Evolutionary conservation across 2,888 invertebrate species (phyloP).

Genomic region (Drosophila colorata): DNA sequence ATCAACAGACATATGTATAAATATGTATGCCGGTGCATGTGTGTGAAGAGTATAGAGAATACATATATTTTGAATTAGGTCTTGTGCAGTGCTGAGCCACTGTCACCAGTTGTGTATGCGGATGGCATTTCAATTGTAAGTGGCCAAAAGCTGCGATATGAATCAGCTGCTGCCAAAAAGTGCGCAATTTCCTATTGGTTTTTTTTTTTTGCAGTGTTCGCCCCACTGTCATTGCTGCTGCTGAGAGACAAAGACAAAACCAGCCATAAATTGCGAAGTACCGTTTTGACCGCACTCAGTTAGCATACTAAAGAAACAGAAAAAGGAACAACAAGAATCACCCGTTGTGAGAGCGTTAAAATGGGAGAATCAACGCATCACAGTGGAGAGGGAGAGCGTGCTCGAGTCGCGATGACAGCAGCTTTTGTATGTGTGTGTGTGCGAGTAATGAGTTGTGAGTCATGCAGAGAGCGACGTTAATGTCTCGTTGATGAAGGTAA

Average conservation of each 20-base stretch:
- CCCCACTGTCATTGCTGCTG: conserved; percentile 16
- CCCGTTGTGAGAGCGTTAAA: conserved; percentile 34
- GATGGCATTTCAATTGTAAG: conserved; percentile 52
- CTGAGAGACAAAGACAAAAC: conserved; percentile 45
- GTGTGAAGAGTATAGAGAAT: not conserved
- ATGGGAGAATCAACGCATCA: conserved; percentile 40
- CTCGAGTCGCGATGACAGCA: conserved; percentile 42
- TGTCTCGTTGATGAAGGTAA: conserved; percentile 66
- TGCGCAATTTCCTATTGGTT: conserved; percentile 61
- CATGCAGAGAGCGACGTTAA: conserved; percentile 61
- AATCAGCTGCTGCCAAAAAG: conserved; percentile 72
- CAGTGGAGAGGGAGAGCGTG: conserved; percentile 22
- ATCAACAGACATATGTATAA: conserved; percentile 2
- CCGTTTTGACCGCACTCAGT: conserved; percentile 68
- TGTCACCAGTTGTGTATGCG: conserved; percentile 55
- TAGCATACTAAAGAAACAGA: conserved; percentile 56
- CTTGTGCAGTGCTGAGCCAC: conserved; percentile 24
- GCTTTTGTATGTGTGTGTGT: conserved; percentile 13
- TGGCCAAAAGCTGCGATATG: conserved; percentile 65
- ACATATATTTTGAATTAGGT: conserved; percentile 55
- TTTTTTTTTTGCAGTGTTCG: conserved; percentile 25
- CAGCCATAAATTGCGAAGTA: conserved; percentile 77
- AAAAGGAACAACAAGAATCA: conserved; percentile 34
- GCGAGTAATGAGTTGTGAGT: conserved; percentile 53
- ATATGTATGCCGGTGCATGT: not conserved